These are phyloP conservation scores for Panthera leo DNA, from an alignment of 2,113 vertebrate species.

Conservation along the genomic window DNA sequence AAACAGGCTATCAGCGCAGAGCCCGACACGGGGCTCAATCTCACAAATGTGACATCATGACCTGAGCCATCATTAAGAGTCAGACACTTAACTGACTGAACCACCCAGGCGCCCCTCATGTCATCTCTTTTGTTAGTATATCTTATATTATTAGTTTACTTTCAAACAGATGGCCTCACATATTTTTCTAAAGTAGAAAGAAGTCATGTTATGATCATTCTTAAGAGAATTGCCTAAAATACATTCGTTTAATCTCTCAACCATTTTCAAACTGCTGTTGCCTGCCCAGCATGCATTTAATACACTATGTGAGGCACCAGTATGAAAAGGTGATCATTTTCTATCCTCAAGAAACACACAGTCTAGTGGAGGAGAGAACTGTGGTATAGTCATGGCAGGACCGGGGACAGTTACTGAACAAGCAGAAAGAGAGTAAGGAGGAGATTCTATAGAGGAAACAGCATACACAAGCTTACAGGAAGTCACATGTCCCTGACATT, in stretches of 20 bases:
- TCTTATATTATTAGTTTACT: not conserved
- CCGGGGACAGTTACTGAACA: not conserved
- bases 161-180: not conserved
- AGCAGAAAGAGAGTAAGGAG: not conserved
- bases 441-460: not conserved
- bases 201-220: not conserved
- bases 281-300: too few species aligned
- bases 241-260: not conserved
- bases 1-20: too few species aligned
- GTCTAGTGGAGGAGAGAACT: not conserved
- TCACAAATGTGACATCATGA: too few species aligned
- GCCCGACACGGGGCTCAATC: too few species aligned
- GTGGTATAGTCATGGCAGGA: rapidly evolving
- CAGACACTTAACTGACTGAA: too few species aligned
- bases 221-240: conserved; percentile 5
- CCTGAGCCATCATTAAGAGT: too few species aligned
- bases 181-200: conserved; percentile 6
- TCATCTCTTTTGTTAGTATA: not conserved
- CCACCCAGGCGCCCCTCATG: too few species aligned
- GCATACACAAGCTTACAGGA: not conserved
- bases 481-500: not conserved
- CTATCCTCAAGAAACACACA: not conserved
- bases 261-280: not conserved
- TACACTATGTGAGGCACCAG: not conserved
- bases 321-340: not conserved